Percentiles rank a stretch among this genome's conserved stretches.
Evolutionary conservation across 2,113 vertebrate species (phyloP).

Genomic region (Mormyrus iriodes): DNA sequence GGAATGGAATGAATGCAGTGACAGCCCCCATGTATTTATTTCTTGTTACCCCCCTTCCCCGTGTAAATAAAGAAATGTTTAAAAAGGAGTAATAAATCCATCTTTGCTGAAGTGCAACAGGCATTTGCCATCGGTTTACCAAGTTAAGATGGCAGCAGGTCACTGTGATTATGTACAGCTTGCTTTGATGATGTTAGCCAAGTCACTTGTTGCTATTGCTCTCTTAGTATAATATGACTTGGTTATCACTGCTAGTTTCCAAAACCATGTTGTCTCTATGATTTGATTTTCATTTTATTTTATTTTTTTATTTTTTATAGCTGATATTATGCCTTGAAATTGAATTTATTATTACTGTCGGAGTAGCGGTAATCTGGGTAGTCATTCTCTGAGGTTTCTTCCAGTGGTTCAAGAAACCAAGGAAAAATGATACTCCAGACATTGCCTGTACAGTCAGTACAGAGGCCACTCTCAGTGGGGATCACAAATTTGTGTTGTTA

Average conservation of each 20-base stretch:
- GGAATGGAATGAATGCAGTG: neutral
- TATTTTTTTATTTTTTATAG: neutral
- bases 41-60: neutral
- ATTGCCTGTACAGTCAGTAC: neutral
- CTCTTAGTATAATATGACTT: neutral
- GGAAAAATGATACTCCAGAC: neutral
- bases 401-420: slow-evolving; percentile 5
- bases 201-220: neutral
- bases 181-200: neutral
- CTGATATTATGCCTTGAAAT: slow-evolving; percentile 8
- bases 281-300: neutral
- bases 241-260: slow-evolving; percentile 28
- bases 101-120: neutral
- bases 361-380: slow-evolving; percentile 3
- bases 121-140: slow-evolving; percentile 2
- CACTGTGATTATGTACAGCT: slow-evolving; percentile 4
- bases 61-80: slow-evolving; percentile 12
- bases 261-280: neutral
- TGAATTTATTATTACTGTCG: neutral
- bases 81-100: neutral
- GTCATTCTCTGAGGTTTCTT: slow-evolving; percentile 12
- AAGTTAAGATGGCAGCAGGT: slow-evolving; percentile 10
- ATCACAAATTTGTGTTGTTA: slow-evolving; percentile 2
- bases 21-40: neutral
- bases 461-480: neutral